Conservation (phyloP, 2,113 vertebrate species). For the Suricata suricatta region DNA sequence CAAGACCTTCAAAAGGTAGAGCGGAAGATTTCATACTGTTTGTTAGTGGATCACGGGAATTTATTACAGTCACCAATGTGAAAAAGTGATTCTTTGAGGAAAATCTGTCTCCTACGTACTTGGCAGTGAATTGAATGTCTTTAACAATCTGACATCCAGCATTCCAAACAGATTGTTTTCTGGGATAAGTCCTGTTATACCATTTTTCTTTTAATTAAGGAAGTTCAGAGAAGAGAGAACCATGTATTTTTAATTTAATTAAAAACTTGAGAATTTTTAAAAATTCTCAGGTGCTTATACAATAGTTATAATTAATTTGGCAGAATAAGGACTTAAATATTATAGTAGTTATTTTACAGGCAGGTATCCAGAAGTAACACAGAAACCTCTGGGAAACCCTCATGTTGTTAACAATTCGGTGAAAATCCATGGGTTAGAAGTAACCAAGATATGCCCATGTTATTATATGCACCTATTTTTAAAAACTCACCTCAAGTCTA, state of each 20-base stretch:
- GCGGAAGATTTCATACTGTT: background rate
- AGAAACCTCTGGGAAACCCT: background rate
- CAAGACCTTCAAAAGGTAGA: background rate
- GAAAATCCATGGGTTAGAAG: constrained; percentile 3
- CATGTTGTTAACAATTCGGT: background rate
- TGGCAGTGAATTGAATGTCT: background rate
- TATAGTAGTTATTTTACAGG: background rate
- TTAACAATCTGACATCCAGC: background rate
- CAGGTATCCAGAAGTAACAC: background rate
- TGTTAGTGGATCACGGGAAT: background rate
- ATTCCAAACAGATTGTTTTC: background rate
- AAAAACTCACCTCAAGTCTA: background rate
- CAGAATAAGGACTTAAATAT: background rate
- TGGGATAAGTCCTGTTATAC: background rate
- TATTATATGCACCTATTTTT: background rate
- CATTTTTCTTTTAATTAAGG: background rate
- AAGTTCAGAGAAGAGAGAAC: background rate
- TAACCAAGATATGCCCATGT: background rate
- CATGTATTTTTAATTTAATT: constrained; percentile 1
- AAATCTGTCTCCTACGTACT: background rate
- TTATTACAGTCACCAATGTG: background rate
- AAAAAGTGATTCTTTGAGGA: background rate
- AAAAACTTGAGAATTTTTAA: background rate
- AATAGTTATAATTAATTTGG: constrained; percentile 49
- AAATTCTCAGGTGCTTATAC: background rate